Evolutionary conservation across 2,113 vertebrate genomes (phyloP), one percentile per base, ranked within the genome.

Genomic region (Cricetomys ansorgei): DNA sequence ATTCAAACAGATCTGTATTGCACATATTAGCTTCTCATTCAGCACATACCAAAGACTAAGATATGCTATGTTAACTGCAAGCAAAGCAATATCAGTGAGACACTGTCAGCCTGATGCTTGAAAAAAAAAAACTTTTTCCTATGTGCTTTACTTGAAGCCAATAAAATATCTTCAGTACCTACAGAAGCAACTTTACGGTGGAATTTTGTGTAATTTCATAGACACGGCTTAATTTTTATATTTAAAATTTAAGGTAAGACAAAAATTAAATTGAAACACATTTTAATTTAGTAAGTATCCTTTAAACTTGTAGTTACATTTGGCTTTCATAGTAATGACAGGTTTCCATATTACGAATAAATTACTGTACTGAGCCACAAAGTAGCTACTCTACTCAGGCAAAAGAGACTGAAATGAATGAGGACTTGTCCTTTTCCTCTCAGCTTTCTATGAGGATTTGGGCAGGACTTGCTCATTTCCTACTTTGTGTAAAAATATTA

Each of bases 21-120:
- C 8, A 84, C 40, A 84, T 84, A 19, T 29, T 84, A 16, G 3
- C 15, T 45, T 84, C 57, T 64, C 27, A 34, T 84, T 43, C 27
- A 45, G n/a, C 27, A 64, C n/a, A 34, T 59, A n/a, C 12, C 45
- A 91, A 83, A 84, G 45, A 79, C 16, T n/a, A 59, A 85, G 57
- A 95, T 23, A 17, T 48, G 27, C 40, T 57, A 9, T 73, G 88
- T 86, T 94, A 89, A 77, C n/a, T 50, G 31, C 55, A 73, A 86
- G 43, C 48, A 96, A 70, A 94, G 94, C 64, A 86, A 75, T 72
- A 15, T 69, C 80, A 64, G 34, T 67, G n/a, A 86, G 80, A 50
- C 72, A n/a, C 50, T 53, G 13, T n/a, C 31, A 55, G 19, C 21
- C 45, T 27, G 31, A n/a, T 86, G 4, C 16, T 73, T 70, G n/a